Conservation (phyloP, 2,888 invertebrate genomes). For the Barypeithes pellucidus region DNA sequence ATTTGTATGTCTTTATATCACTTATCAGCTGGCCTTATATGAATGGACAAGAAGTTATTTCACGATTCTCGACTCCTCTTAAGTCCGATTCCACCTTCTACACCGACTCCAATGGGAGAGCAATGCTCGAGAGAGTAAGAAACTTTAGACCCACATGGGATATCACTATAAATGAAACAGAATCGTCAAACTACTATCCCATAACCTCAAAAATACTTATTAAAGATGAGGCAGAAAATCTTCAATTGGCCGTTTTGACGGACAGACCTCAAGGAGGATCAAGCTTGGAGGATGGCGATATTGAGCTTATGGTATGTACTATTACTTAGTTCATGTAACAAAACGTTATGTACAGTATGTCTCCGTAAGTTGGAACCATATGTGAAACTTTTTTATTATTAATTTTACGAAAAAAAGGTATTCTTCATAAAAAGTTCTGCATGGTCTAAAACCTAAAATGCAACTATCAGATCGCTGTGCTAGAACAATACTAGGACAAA, state of each 20-base stretch:
- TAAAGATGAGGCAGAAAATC: constrained; percentile 69
- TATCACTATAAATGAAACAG: constrained; percentile 71
- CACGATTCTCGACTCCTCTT: constrained; percentile 79
- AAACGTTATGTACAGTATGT: too few relatives aligned
- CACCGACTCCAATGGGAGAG: constrained; percentile 86
- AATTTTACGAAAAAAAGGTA: too few relatives aligned
- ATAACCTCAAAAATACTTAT: constrained; percentile 79
- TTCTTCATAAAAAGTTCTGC: too few relatives aligned
- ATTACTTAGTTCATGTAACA: too few relatives aligned
- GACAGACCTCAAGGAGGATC: constrained; percentile 79
- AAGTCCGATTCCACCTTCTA: constrained; percentile 78
- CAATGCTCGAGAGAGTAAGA: constrained; percentile 76
- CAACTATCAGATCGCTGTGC: too few relatives aligned
- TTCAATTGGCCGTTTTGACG: constrained; percentile 73
- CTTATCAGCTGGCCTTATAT: constrained; percentile 62
- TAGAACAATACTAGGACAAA: too few relatives aligned
- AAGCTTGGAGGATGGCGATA: constrained; percentile 75
- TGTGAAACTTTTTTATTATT: too few relatives aligned
- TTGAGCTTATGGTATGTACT: constrained; percentile 77
- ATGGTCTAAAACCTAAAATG: too few relatives aligned
- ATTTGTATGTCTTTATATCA: not conserved
- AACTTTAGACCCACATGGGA: constrained; percentile 80
- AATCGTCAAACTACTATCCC: constrained; percentile 84
- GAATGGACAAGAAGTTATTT: constrained; percentile 88
- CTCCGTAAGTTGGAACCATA: too few relatives aligned